phyloP scores from a whole-genome alignment of 2,888 invertebrate genomes.

The Aricia artaxerxes region DNA sequence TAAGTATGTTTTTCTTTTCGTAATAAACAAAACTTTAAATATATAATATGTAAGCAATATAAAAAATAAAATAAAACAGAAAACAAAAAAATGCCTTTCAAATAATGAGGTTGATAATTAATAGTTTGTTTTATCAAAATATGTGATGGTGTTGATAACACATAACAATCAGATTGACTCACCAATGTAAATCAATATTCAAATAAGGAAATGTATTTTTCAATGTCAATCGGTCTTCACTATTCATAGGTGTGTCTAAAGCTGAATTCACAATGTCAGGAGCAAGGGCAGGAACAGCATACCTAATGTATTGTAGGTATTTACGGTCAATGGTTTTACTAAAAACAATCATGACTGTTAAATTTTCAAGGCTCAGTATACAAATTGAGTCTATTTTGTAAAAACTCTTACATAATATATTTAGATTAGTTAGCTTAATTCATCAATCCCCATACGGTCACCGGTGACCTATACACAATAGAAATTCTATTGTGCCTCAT shows the following conservation, averaged over 20 bases:
- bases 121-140: neutral
- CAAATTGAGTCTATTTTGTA: neutral
- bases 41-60: neutral
- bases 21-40: too few species aligned
- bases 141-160: neutral
- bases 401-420: neutral
- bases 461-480: too few species aligned
- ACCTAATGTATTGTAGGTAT: neutral
- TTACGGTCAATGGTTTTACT: neutral
- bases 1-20: too few species aligned
- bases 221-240: slow-evolving; percentile 38
- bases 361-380: neutral
- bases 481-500: too few species aligned
- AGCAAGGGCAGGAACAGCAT: slow-evolving; percentile 48
- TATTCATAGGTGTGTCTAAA: slow-evolving; percentile 27
- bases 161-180: neutral
- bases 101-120: neutral
- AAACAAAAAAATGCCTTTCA: neutral
- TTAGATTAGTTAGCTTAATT: too few species aligned
- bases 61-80: neutral
- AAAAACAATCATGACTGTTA: neutral
- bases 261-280: slow-evolving; percentile 48
- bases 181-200: slow-evolving; percentile 16
- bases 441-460: too few species aligned
- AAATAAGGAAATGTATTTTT: slow-evolving; percentile 21